These are phyloP conservation scores for Polydrusus tereticollis DNA, from an alignment of 2,888 invertebrate species.

Conservation along the genomic window DNA sequence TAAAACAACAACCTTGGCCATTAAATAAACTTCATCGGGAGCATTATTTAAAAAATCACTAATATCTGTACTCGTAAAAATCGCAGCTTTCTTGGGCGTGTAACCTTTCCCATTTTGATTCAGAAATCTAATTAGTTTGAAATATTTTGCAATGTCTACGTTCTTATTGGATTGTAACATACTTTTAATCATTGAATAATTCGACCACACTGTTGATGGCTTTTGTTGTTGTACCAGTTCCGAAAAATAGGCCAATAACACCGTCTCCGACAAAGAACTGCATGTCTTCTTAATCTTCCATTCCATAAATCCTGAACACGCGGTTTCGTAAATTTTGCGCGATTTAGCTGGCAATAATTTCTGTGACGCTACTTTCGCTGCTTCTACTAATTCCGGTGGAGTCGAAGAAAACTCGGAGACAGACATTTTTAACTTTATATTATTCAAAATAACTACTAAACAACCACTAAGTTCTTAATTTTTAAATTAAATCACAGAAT, in stretches of 20 bases:
- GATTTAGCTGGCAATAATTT: not conserved
- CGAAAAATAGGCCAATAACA: conserved; percentile 54
- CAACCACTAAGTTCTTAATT: no score
- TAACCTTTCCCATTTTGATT: conserved; percentile 38
- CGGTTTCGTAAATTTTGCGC: not conserved
- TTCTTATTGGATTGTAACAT: conserved; percentile 27
- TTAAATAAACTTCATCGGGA: not conserved
- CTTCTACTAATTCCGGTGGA: no score
- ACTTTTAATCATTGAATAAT: conserved; percentile 27
- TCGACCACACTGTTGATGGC: conserved; percentile 25
- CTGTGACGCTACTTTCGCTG: no score
- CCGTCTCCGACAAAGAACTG: conserved; percentile 53
- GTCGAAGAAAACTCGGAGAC: no score
- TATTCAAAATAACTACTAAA: no score
- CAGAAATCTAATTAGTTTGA: conserved; percentile 26
- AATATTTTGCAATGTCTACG: no score
- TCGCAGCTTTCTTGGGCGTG: no score
- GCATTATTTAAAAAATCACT: conserved; percentile 40
- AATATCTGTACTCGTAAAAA: conserved; percentile 42
- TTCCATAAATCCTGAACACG: conserved; percentile 46
- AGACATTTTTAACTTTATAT: no score
- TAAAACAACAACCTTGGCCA: no score
- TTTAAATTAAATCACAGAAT: no score
- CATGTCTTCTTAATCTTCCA: conserved; percentile 50
- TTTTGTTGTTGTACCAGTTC: conserved; percentile 50